phyloP scores from a whole-genome alignment of 2,113 vertebrate species.

The Cottus gobio region DNA sequence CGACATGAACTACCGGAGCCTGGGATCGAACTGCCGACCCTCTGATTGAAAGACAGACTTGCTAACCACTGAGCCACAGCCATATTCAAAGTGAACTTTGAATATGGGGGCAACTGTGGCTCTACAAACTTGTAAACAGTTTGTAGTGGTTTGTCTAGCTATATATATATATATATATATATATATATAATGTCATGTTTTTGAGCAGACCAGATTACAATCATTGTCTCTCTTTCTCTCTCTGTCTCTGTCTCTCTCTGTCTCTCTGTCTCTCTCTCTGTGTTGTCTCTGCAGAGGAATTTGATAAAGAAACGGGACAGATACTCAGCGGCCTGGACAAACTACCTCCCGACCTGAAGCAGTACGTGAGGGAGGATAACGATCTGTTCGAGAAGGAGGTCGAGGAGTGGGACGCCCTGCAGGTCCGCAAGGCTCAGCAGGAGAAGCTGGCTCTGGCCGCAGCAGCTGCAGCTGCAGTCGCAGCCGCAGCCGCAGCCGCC shows the following conservation, averaged over 20 bases:
- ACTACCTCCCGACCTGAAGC: conserved; percentile 92
- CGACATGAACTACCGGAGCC: too few species aligned
- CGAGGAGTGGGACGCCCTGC: conserved; percentile 91
- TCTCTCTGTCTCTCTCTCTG: neutral
- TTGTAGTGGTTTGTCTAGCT: too few species aligned
- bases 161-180: too few species aligned
- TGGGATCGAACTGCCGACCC: too few species aligned
- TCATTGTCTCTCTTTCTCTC: neutral
- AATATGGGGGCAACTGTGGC: too few species aligned
- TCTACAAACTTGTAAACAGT: too few species aligned
- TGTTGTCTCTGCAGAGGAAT: conserved; percentile 86
- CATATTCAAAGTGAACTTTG: too few species aligned
- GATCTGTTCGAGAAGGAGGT: conserved; percentile 93
- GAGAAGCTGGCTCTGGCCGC: conserved; percentile 88
- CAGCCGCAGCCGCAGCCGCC: conserved; percentile 13
- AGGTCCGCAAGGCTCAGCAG: conserved; percentile 90
- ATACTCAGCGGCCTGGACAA: conserved; percentile 93
- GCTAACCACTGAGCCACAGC: too few species aligned
- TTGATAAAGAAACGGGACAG: conserved; percentile 96
- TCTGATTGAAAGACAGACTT: too few species aligned
- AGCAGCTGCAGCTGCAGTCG: conserved; percentile 39
- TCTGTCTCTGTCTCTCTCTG: too few species aligned
- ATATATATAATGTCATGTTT: too few species aligned
- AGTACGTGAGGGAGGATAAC: conserved; percentile 95
- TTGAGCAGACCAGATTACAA: neutral